Evolutionary conservation across 1,140 invertebrate genomes (phyloP).

Genomic region (Mesaphorura yosii): DNA sequence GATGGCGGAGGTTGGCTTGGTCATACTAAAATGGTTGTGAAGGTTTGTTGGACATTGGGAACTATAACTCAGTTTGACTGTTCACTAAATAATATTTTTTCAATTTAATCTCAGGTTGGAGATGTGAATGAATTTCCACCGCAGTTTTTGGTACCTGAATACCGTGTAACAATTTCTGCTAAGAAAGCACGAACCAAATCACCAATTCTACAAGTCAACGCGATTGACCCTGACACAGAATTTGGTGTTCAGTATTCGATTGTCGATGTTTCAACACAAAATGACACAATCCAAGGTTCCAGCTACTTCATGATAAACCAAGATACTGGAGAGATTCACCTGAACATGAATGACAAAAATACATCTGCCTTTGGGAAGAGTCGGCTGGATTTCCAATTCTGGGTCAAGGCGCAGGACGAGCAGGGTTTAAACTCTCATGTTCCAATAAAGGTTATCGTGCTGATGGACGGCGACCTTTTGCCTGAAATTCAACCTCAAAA

Average conservation of each 20-base stretch:
- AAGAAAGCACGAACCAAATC: constrained; percentile 25
- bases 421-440: constrained; percentile 27
- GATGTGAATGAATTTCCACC: constrained; percentile 10
- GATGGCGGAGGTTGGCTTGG: constrained; percentile 30
- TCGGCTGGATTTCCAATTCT: constrained; percentile 30
- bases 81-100: too few species aligned
- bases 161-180: constrained; percentile 25
- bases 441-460: constrained; percentile 28
- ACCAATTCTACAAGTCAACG: constrained; percentile 29
- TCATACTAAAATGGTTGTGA: constrained; percentile 30
- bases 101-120: constrained; percentile 1
- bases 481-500: constrained; percentile 32
- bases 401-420: constrained; percentile 28
- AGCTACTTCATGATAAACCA: constrained; percentile 29
- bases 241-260: constrained; percentile 31
- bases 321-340: constrained; percentile 28
- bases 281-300: constrained; percentile 21
- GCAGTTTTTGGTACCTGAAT: constrained; percentile 24
- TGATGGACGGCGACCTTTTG: constrained; percentile 19
- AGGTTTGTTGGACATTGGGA: constrained; percentile 15
- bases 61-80: background rate
- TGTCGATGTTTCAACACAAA: constrained; percentile 19
- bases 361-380: constrained; percentile 16
- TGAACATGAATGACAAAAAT: constrained; percentile 24
- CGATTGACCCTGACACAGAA: constrained; percentile 28